Conservation (phyloP, 2,888 invertebrate species). For the Dyspetes luteomarginatus region DNA sequence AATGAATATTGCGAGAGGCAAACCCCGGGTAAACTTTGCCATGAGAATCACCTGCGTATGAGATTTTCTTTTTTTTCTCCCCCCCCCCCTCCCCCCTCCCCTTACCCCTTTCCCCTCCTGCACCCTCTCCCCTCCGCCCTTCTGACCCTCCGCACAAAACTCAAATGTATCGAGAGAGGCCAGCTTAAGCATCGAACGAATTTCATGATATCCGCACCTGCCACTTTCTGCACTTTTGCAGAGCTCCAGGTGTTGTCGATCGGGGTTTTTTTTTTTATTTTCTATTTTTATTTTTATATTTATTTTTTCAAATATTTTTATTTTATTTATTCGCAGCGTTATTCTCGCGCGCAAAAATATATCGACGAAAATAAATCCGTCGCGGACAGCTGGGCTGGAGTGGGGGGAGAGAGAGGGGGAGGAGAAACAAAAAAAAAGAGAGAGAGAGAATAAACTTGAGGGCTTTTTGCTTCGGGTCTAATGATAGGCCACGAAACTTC, state of each 20-base stretch:
- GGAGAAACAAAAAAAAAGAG: background rate
- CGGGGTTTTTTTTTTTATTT: background rate
- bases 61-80: slow-evolving; percentile 17
- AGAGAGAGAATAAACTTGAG: background rate
- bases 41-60: slow-evolving; percentile 54
- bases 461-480: slow-evolving; percentile 45
- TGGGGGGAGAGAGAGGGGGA: background rate
- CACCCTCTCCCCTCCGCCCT: too few relatives aligned
- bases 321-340: slow-evolving; percentile 8
- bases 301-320: too few relatives aligned
- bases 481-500: slow-evolving; percentile 58
- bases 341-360: slow-evolving; percentile 6
- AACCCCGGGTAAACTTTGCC: slow-evolving; percentile 36
- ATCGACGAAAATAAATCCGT: slow-evolving; percentile 58
- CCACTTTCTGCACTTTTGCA: slow-evolving; percentile 17
- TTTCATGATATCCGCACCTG: slow-evolving; percentile 47
- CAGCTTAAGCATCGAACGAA: slow-evolving; percentile 31
- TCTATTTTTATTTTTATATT: too few relatives aligned
- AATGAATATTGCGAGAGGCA: slow-evolving; percentile 47
- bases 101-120: too few relatives aligned
- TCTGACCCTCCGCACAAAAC: too few relatives aligned
- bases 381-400: slow-evolving; percentile 31
- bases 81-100: too few relatives aligned
- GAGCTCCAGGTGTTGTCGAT: slow-evolving; percentile 35
- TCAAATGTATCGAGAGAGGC: slow-evolving; percentile 11